Percentiles rank a stretch among this genome's conserved stretches.
phyloP scores from a whole-genome alignment of 1,140 invertebrate species.

The Diprion similis region DNA sequence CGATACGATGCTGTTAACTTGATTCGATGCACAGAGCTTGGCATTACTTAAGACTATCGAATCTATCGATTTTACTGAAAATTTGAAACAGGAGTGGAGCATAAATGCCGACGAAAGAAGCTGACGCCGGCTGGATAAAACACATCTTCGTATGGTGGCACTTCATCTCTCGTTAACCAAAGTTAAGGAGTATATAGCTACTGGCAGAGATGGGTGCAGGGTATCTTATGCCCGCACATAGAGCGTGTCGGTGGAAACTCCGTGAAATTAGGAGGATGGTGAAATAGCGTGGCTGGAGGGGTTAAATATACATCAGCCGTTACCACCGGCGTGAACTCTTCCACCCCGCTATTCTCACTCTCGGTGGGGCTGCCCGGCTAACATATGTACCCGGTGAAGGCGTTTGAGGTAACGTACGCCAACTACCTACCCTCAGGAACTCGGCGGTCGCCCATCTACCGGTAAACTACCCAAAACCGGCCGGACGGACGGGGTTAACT shows the following conservation, averaged over 20 bases:
- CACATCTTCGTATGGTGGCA: too few relatives aligned
- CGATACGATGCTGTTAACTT: too few relatives aligned
- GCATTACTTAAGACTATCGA: too few relatives aligned
- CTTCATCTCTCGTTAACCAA: not conserved
- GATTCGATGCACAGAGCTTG: too few relatives aligned
- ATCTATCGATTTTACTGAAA: too few relatives aligned
- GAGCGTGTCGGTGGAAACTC: slow-evolving; percentile 10
- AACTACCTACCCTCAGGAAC: slow-evolving; percentile 17
- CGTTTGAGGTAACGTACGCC: slow-evolving; percentile 6
- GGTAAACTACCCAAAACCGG: slow-evolving; percentile 25
- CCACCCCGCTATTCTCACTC: not conserved
- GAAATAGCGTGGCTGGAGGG: slow-evolving; percentile 30
- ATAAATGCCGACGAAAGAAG: too few relatives aligned
- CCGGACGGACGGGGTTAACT: not conserved
- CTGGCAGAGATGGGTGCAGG: not conserved
- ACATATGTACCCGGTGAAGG: slow-evolving; percentile 35
- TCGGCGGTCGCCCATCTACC: slow-evolving; percentile 39
- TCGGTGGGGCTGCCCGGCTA: slow-evolving; percentile 16
- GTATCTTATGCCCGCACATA: not conserved
- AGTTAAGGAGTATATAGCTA: not conserved
- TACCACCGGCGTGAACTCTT: not conserved
- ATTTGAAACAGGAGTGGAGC: too few relatives aligned
- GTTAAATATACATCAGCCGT: slow-evolving; percentile 36
- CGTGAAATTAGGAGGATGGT: slow-evolving; percentile 43
- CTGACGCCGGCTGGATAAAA: too few relatives aligned